A percentile compares a stretch with the other conserved stretches of the same genome.
Conservation (phyloP, 2,797 vertebrate species). For the Liasis olivaceus region DNA sequence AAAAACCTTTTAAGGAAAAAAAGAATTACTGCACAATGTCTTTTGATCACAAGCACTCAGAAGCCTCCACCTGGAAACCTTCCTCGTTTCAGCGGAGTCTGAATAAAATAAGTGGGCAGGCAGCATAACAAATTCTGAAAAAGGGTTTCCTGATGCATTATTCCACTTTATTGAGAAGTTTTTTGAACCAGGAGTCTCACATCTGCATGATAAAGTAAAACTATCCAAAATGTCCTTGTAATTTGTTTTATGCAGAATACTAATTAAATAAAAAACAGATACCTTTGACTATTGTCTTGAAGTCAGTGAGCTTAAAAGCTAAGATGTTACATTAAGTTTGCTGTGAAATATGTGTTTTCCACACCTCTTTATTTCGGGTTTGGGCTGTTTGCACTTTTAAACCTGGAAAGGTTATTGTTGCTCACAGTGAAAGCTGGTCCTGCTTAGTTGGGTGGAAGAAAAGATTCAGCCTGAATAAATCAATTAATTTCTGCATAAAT, state of each 20-base stretch:
- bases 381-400: background rate
- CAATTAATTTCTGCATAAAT: constrained; percentile 1
- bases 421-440: background rate
- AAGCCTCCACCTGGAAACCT: background rate
- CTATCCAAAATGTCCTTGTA: background rate
- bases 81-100: background rate
- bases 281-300: rapidly evolving
- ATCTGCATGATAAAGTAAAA: background rate
- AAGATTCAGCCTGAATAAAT: background rate
- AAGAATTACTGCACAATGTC: background rate
- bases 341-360: background rate
- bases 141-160: background rate
- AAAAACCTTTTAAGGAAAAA: background rate
- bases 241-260: background rate
- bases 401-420: background rate
- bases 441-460: background rate
- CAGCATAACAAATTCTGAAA: background rate
- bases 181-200: background rate
- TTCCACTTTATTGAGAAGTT: background rate
- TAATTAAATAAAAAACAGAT: constrained; percentile 3
- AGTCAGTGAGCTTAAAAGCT: background rate
- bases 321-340: background rate
- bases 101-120: background rate
- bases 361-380: background rate
- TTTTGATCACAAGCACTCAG: background rate